Percentiles rank a stretch among this genome's conserved stretches.
These are phyloP conservation scores for Embiotoca jacksoni DNA, from an alignment of 2,113 vertebrate species.

Conservation along the genomic window DNA sequence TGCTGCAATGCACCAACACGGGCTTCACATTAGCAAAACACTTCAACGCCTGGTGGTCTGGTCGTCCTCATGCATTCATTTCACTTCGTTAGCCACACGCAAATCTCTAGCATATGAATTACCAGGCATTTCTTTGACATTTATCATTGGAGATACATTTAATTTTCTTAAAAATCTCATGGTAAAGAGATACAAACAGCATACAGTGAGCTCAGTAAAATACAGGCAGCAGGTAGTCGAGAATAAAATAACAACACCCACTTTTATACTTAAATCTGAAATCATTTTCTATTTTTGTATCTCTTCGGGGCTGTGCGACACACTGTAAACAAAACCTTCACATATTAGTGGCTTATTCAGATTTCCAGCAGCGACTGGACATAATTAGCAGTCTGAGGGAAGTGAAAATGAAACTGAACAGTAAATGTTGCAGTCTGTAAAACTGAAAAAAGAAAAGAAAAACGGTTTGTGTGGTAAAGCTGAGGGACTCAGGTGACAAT, in stretches of 20 bases:
- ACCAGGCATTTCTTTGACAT: not conserved
- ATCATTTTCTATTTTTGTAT: not conserved
- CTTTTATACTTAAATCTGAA: not conserved
- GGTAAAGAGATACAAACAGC: not conserved
- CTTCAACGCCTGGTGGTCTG: constrained; percentile 2
- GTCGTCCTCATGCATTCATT: constrained; percentile 5
- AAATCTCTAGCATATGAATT: constrained; percentile 4
- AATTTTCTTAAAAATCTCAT: not conserved
- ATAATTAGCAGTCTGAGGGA: not conserved
- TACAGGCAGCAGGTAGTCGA: not conserved
- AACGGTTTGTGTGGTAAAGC: too few species aligned
- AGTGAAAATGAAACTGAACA: not conserved
- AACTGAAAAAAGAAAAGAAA: not conserved
- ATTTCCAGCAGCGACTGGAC: not conserved
- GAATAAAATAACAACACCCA: not conserved
- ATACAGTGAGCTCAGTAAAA: not conserved
- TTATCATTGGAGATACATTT: not conserved
- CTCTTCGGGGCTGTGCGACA: not conserved
- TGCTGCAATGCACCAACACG: constrained; percentile 26
- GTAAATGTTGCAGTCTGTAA: not conserved
- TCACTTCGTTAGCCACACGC: not conserved
- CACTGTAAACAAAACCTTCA: not conserved
- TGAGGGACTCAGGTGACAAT: too few species aligned
- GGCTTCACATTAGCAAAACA: constrained; percentile 22
- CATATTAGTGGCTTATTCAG: not conserved